Evolutionary conservation across 2,113 vertebrate genomes (phyloP).

Genomic region (Grammomys surdaster): DNA sequence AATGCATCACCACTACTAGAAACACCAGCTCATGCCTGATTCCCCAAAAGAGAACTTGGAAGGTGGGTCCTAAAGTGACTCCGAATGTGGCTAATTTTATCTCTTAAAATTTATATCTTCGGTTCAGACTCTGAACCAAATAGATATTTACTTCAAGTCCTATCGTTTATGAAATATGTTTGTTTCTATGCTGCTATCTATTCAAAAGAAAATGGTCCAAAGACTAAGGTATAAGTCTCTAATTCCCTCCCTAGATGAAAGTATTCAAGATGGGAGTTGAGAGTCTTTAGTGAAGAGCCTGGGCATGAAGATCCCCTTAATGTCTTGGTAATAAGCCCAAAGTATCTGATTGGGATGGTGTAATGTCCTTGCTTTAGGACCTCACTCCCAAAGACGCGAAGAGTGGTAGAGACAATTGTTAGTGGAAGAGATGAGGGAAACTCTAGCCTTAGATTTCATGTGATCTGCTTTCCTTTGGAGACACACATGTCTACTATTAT

Average conservation of each 20-base stretch:
- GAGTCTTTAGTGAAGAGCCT: background rate
- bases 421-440: background rate
- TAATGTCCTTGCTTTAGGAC: background rate
- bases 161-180: background rate
- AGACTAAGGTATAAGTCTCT: background rate
- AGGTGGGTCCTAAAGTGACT: background rate
- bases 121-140: background rate
- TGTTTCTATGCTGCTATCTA: background rate
- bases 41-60: background rate
- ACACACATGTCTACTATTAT: background rate
- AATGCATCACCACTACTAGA: background rate
- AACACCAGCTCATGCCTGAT: background rate
- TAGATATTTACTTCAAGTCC: background rate
- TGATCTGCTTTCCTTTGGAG: too few relatives aligned
- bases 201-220: conserved; percentile 20
- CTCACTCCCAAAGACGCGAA: background rate
- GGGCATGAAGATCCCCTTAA: background rate
- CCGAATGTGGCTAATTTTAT: background rate
- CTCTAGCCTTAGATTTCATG: rapidly evolving
- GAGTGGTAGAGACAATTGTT: background rate
- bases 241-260: background rate
- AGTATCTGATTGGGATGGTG: background rate
- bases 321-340: background rate
- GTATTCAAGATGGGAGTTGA: background rate
- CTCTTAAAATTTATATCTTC: background rate